phyloP scores from a whole-genome alignment of 2,797 vertebrate species.

The Pelobates cultripes region DNA sequence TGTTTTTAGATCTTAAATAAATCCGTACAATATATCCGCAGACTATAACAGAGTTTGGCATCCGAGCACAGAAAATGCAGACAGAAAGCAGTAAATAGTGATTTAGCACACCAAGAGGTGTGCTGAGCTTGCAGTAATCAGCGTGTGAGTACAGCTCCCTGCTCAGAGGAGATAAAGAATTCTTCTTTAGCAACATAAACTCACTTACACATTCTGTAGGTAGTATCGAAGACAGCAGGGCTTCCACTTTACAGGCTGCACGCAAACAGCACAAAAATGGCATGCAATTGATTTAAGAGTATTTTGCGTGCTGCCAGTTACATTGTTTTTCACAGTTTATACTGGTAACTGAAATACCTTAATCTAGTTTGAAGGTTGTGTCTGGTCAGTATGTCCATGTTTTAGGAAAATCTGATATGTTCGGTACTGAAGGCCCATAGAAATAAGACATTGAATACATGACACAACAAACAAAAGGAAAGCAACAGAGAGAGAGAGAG shows the following conservation, averaged over 20 bases:
- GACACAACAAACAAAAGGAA: not conserved
- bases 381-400: not conserved
- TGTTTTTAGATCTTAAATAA: not conserved
- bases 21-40: conserved; percentile 9
- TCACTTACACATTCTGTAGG: conserved; percentile 50
- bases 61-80: conserved; percentile 34
- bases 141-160: conserved; percentile 39
- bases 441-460: too few relatives aligned
- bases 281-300: conserved; percentile 41
- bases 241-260: not conserved
- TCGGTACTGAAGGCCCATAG: too few relatives aligned
- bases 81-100: conserved; percentile 47
- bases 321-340: conserved; percentile 30
- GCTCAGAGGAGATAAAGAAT: conserved; percentile 43
- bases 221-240: conserved; percentile 43
- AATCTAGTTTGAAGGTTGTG: conserved; percentile 4
- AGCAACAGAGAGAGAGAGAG: not conserved
- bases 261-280: conserved; percentile 41
- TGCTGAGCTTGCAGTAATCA: conserved; percentile 43
- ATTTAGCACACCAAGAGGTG: conserved; percentile 45
- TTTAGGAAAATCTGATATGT: too few relatives aligned
- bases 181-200: conserved; percentile 44
- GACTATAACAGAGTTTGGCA: conserved; percentile 36
- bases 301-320: conserved; percentile 31
- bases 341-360: conserved; percentile 10